phyloP scores from a whole-genome alignment of 2,888 invertebrate species.

The Dysmachus trigonus region DNA sequence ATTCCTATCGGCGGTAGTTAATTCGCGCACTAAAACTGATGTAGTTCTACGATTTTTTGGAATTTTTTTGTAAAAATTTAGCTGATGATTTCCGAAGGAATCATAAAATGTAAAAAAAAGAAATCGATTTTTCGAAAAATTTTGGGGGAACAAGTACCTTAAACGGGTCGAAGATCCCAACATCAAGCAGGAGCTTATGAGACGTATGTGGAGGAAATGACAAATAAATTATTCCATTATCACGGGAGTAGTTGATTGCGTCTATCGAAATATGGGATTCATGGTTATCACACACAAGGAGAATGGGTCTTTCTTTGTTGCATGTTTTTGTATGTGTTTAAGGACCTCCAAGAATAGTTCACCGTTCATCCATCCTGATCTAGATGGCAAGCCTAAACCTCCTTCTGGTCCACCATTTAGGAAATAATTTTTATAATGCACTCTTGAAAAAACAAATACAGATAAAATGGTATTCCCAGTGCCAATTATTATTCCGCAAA shows the following conservation, averaged over 20 bases:
- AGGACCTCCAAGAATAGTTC: slow-evolving; percentile 42
- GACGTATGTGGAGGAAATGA: slow-evolving; percentile 40
- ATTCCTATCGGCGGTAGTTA: no score
- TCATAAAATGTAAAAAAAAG: no score
- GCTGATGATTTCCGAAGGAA: no score
- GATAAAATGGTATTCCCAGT: slow-evolving; percentile 40
- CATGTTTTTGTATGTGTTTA: slow-evolving; percentile 38
- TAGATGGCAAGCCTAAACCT: slow-evolving; percentile 30
- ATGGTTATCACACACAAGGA: slow-evolving; percentile 42
- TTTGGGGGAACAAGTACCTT: no score
- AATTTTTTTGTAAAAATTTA: no score
- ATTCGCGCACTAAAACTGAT: no score
- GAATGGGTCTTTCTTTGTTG: slow-evolving; percentile 39
- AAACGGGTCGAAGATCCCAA: slow-evolving; percentile 32
- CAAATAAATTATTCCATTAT: slow-evolving; percentile 42
- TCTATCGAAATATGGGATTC: slow-evolving; percentile 39
- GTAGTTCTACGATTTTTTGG: no score
- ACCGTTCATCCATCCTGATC: slow-evolving; percentile 10
- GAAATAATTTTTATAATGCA: slow-evolving; percentile 23
- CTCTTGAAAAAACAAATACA: slow-evolving; percentile 18
- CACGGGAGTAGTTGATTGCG: slow-evolving; percentile 39
- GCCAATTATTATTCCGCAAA: slow-evolving; percentile 37
- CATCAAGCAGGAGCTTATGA: slow-evolving; percentile 41
- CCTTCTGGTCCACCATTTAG: slow-evolving; percentile 37
- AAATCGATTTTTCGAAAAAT: no score